Evolutionary conservation across 2,888 invertebrate genomes (phyloP).

Genomic region (Drosophila crucigera): DNA sequence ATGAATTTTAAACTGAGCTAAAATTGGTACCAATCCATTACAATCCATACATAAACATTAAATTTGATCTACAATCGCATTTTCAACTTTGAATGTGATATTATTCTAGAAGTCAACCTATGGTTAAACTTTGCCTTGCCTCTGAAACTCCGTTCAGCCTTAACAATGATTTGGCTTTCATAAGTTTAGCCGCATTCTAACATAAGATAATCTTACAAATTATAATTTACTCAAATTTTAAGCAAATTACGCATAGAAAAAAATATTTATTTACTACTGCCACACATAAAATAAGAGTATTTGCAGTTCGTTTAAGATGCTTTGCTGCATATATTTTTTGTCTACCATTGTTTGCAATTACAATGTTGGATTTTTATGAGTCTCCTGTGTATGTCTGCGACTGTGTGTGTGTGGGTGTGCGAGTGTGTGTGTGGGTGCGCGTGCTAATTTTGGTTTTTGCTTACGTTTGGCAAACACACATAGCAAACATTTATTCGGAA

Average conservation of each 20-base stretch:
- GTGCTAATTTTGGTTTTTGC: constrained; percentile 48
- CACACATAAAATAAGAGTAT: constrained; percentile 24
- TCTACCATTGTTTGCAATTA: constrained; percentile 38
- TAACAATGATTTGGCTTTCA: neutral
- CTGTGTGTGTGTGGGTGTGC: neutral
- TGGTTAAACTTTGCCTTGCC: neutral
- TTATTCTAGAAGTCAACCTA: neutral
- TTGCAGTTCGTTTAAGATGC: neutral
- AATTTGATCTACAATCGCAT: too few species aligned
- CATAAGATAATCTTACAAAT: neutral
- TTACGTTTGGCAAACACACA: constrained; percentile 49
- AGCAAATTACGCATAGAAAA: neutral
- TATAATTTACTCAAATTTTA: neutral
- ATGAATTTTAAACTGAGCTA: too few species aligned
- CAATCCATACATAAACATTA: too few species aligned
- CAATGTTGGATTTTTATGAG: constrained; percentile 48
- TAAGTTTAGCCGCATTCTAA: neutral
- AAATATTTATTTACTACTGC: neutral
- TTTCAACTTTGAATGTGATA: neutral
- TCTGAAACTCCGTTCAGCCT: neutral
- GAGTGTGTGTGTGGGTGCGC: constrained; percentile 1
- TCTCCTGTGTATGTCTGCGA: constrained; percentile 10
- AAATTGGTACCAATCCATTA: too few species aligned
- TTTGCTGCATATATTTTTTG: neutral
- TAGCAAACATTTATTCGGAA: constrained; percentile 62